Evolutionary conservation across 2,888 invertebrate species (phyloP).

Genomic region (Idaea biselata): DNA sequence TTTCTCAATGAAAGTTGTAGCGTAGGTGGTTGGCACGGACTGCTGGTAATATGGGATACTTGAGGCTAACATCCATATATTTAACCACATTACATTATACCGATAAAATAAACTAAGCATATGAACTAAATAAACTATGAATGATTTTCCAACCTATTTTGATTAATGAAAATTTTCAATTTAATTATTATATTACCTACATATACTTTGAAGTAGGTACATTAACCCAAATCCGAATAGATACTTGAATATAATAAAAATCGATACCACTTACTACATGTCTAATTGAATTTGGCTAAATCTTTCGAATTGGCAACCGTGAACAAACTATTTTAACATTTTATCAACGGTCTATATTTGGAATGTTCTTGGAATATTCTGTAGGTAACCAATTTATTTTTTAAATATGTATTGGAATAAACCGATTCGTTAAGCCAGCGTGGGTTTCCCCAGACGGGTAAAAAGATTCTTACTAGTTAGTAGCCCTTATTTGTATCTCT

Average conservation of each 20-base stretch:
- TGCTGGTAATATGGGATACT: no score
- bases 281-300: not conserved
- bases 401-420: not conserved
- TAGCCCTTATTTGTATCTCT: not conserved
- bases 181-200: not conserved
- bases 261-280: not conserved
- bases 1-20: slow-evolving; percentile 36
- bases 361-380: slow-evolving; percentile 11
- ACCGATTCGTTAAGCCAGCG: not conserved
- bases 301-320: not conserved
- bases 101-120: not conserved
- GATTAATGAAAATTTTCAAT: not conserved
- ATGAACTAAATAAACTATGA: no score
- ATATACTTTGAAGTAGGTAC: not conserved
- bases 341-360: slow-evolving; percentile 2
- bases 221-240: not conserved
- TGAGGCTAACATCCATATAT: no score
- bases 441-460: not conserved
- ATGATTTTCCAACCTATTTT: not conserved
- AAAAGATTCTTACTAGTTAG: not conserved
- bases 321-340: not conserved
- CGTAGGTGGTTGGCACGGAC: slow-evolving; percentile 38
- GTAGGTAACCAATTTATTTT: slow-evolving; percentile 3
- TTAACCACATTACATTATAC: slow-evolving; percentile 14
- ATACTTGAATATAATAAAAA: not conserved